Percentiles rank a stretch among this genome's conserved stretches.
These are phyloP conservation scores for Lophius piscatorius DNA, from an alignment of 2,113 vertebrate species.

Conservation along the genomic window DNA sequence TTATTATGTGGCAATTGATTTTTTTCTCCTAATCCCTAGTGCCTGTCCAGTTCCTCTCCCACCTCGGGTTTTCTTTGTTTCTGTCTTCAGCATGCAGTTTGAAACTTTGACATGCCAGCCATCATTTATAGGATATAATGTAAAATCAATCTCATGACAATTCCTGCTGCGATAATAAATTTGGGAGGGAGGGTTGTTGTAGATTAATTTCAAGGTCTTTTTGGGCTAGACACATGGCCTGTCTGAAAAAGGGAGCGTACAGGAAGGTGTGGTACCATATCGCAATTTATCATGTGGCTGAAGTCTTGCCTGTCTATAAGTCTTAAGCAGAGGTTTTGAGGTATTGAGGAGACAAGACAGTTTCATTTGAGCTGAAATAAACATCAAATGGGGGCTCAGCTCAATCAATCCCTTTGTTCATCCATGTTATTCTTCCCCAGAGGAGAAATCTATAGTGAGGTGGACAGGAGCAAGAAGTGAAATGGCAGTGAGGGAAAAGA, in stretches of 20 bases:
- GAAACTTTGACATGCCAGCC: constrained; percentile 62
- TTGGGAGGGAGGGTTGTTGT: constrained; percentile 47
- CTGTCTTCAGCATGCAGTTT: constrained; percentile 36
- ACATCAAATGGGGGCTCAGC: constrained; percentile 57
- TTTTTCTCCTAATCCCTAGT: constrained; percentile 11
- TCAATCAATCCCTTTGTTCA: constrained; percentile 68
- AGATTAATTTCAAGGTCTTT: constrained; percentile 76
- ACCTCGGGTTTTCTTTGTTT: constrained; percentile 36
- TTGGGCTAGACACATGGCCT: constrained; percentile 47
- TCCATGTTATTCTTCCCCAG: constrained; percentile 65
- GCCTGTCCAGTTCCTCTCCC: constrained; percentile 8
- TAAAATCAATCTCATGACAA: constrained; percentile 75
- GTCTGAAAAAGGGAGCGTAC: constrained; percentile 48
- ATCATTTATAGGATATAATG: constrained; percentile 72
- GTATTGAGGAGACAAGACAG: constrained; percentile 46
- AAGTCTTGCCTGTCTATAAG: constrained; percentile 16
- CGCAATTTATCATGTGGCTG: constrained; percentile 57
- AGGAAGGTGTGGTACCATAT: constrained; percentile 61
- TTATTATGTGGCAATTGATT: too few relatives aligned
- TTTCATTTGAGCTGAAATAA: constrained; percentile 70
- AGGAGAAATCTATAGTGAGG: constrained; percentile 42
- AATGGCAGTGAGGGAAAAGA: constrained; percentile 41
- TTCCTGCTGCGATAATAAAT: constrained; percentile 61
- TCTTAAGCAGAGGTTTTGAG: constrained; percentile 45
- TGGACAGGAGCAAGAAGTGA: constrained; percentile 37